These are phyloP conservation scores for Candoia aspera DNA, from an alignment of 2,113 vertebrate genomes.

Conservation along the genomic window DNA sequence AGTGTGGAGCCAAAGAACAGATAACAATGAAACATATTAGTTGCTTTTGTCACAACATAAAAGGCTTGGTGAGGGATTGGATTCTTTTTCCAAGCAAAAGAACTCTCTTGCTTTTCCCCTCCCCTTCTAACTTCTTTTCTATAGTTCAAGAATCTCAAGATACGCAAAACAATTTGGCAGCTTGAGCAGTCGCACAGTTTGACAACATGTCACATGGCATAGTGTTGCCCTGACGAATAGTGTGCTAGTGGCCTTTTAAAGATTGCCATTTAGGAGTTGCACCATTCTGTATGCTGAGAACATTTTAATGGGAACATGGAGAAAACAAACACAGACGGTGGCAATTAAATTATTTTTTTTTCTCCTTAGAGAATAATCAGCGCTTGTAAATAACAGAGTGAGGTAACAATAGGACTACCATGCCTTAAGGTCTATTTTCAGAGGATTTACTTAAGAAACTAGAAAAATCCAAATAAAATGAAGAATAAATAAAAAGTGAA, in stretches of 20 bases:
- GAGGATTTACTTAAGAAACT: conserved; percentile 34
- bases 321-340: conserved; percentile 55
- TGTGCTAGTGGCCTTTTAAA: conserved; percentile 43
- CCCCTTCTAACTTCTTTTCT: conserved; percentile 43
- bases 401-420: conserved; percentile 47
- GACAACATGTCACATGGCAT: conserved; percentile 36
- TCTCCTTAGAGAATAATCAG: conserved; percentile 40
- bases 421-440: conserved; percentile 52
- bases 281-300: conserved; percentile 31
- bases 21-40: conserved; percentile 56
- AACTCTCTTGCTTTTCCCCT: conserved; percentile 21
- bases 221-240: conserved; percentile 46
- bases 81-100: conserved; percentile 57
- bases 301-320: conserved; percentile 55
- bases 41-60: conserved; percentile 58
- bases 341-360: conserved; percentile 42
- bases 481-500: conserved; percentile 53
- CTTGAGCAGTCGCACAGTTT: conserved; percentile 30
- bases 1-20: conserved; percentile 54
- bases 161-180: conserved; percentile 43
- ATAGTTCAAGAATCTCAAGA: conserved; percentile 54
- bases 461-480: background rate
- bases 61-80: conserved; percentile 51
- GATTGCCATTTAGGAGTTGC: conserved; percentile 14
- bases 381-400: conserved; percentile 37